A percentile compares a stretch with the other conserved stretches of the same genome.
phyloP scores from a whole-genome alignment of 92 coral and sea anemone species.

The Isaurus tuberculatus region DNA sequence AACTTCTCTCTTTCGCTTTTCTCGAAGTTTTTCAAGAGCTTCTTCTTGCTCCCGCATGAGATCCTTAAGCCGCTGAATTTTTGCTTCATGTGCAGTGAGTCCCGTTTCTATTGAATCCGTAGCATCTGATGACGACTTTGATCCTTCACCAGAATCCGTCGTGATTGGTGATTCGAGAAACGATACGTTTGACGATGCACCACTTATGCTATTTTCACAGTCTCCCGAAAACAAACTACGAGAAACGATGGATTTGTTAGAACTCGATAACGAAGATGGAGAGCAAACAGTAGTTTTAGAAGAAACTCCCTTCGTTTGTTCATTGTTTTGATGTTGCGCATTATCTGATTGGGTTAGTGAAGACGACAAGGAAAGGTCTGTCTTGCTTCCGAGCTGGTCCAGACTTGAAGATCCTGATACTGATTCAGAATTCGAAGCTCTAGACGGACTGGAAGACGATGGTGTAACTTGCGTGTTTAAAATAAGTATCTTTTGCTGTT shows the following conservation, averaged over 20 bases:
- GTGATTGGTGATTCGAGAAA: background rate
- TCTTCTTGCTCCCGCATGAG: constrained; percentile 85
- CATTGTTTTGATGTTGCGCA: background rate
- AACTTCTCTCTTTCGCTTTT: constrained; percentile 76
- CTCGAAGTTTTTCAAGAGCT: constrained; percentile 78
- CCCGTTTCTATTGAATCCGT: constrained; percentile 46
- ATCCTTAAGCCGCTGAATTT: constrained; percentile 84
- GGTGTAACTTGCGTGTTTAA: background rate
- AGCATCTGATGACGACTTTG: background rate
- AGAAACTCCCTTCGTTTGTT: background rate
- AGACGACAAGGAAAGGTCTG: background rate
- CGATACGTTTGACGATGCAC: background rate
- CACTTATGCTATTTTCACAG: background rate
- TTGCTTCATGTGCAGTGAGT: constrained; percentile 86
- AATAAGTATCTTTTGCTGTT: constrained; percentile 11
- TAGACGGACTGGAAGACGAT: constrained; percentile 1
- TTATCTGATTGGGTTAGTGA: background rate
- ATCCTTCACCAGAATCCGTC: background rate
- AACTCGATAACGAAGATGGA: background rate
- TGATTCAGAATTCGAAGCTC: background rate
- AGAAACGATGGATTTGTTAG: background rate
- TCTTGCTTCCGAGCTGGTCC: background rate
- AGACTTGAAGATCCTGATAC: background rate
- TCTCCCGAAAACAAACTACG: constrained; percentile 5
- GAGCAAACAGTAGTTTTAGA: background rate